phyloP scores from a whole-genome alignment of 2,797 vertebrate genomes.

The Pipistrellus kuhlii region DNA sequence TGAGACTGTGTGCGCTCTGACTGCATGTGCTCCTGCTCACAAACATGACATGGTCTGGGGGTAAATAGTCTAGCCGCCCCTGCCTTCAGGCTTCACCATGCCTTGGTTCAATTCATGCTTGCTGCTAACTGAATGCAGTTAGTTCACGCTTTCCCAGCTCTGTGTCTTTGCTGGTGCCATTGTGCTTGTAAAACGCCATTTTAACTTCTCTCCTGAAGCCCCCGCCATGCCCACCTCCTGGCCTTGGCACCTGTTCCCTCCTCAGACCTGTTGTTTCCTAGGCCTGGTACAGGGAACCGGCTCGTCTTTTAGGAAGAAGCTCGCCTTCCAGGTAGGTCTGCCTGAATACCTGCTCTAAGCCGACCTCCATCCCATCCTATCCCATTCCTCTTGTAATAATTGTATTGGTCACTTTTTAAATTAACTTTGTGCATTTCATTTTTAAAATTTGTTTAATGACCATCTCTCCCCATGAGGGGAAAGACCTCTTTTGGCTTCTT shows the following conservation, averaged over 20 bases:
- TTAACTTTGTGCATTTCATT: not conserved
- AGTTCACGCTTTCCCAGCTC: not conserved
- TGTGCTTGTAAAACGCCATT: not conserved
- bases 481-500: not conserved
- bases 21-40: not conserved
- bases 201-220: not conserved
- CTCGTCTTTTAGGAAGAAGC: not conserved
- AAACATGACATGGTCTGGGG: not conserved
- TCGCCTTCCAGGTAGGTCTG: not conserved
- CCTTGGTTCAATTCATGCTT: not conserved
- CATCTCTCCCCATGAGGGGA: not conserved
- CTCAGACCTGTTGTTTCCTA: not conserved
- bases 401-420: not conserved
- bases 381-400: not conserved
- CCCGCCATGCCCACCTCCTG: not conserved
- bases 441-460: not conserved
- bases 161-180: not conserved
- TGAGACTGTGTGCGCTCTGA: too few species aligned
- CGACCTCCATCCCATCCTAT: not conserved
- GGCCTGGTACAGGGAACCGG: not conserved
- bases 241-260: not conserved
- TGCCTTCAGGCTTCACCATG: not conserved
- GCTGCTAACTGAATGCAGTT: not conserved
- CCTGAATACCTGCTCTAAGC: not conserved
- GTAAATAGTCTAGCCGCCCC: not conserved